These are phyloP conservation scores for Takifugu bimaculatus DNA, from an alignment of 2,113 vertebrate species.

Conservation along the genomic window DNA sequence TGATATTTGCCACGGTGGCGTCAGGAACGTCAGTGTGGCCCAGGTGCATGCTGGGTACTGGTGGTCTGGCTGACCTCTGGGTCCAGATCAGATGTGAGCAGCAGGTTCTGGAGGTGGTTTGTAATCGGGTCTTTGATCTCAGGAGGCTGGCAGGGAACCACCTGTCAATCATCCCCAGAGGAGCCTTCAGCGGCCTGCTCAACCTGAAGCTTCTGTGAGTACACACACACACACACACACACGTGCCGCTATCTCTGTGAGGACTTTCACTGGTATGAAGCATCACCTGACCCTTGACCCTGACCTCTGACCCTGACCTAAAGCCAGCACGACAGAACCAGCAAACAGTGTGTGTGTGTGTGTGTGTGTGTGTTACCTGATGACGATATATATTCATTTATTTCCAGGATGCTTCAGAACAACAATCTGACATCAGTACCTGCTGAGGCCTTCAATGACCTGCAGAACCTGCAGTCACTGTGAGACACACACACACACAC, in stretches of 20 bases:
- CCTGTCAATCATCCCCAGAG: constrained; percentile 85
- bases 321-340: no score
- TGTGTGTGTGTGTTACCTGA: not conserved
- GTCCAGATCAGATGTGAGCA: not conserved
- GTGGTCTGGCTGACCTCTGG: constrained; percentile 47
- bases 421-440: constrained; percentile 87
- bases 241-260: not conserved
- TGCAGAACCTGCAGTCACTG: constrained; percentile 85
- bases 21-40: constrained; percentile 60
- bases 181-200: constrained; percentile 86
- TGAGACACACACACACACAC: constrained; percentile 56
- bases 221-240: constrained; percentile 5
- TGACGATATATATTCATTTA: not conserved
- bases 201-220: constrained; percentile 95
- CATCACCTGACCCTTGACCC: no score
- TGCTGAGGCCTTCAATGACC: constrained; percentile 81
- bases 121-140: constrained; percentile 45
- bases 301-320: no score
- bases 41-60: constrained; percentile 51
- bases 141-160: constrained; percentile 93
- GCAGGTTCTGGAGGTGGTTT: no score
- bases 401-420: constrained; percentile 90
- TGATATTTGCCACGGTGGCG: constrained; percentile 59
- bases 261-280: no score
- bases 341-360: no score